A percentile compares a stretch with the other conserved stretches of the same genome.
These are phyloP conservation scores for Neoascia interrupta DNA, from an alignment of 2,888 invertebrate genomes.

Conservation along the genomic window DNA sequence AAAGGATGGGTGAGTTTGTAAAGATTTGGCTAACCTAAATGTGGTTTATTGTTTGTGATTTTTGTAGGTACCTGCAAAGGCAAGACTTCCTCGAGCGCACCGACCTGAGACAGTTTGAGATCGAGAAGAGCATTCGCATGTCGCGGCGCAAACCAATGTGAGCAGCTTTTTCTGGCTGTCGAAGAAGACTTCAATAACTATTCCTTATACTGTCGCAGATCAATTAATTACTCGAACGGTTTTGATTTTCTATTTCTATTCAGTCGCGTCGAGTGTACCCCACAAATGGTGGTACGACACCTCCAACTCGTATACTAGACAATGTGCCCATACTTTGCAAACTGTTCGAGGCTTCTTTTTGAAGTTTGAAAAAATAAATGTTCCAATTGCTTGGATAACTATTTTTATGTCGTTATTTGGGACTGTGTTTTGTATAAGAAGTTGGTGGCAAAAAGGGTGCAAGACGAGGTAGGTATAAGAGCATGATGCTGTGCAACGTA, in stretches of 20 bases:
- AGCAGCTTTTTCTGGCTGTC: neutral
- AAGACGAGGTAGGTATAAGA: too few relatives aligned
- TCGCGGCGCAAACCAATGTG: conserved; percentile 81
- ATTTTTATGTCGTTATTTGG: too few relatives aligned
- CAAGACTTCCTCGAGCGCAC: conserved; percentile 95
- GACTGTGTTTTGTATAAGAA: too few relatives aligned
- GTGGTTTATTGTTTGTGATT: conserved; percentile 1
- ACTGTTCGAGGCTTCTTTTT: neutral
- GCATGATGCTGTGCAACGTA: too few relatives aligned
- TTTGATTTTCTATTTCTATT: neutral
- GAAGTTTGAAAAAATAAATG: too few relatives aligned
- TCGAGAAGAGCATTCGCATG: conserved; percentile 89
- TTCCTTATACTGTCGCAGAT: conserved; percentile 16
- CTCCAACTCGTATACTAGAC: conserved; percentile 5
- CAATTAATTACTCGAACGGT: neutral
- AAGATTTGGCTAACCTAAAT: neutral
- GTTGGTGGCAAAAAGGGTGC: too few relatives aligned
- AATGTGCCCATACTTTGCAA: neutral
- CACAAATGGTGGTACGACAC: neutral
- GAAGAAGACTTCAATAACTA: neutral
- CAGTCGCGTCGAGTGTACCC: conserved; percentile 18
- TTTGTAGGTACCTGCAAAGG: conserved; percentile 89
- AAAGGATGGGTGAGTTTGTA: conserved; percentile 87
- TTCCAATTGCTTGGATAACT: too few relatives aligned
- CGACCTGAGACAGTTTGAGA: conserved; percentile 94